Evolutionary conservation across 2,888 invertebrate genomes (phyloP).

Genomic region (Lysandra coridon): DNA sequence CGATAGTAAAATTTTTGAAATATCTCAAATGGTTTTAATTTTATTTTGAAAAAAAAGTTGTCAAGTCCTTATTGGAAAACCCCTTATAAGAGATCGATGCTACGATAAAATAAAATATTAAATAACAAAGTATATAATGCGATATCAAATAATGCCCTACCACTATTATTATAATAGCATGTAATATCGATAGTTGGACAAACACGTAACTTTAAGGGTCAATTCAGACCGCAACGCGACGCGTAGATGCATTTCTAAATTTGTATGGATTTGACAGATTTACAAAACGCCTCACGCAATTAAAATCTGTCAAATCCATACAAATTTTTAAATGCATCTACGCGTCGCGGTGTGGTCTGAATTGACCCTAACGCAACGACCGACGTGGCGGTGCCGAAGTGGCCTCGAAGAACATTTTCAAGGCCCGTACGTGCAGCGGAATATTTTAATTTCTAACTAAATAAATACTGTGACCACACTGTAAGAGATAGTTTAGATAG

Average conservation of each 20-base stretch:
- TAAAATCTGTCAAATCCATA: too few relatives aligned
- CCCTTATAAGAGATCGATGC: too few relatives aligned
- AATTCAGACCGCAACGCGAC: too few relatives aligned
- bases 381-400: neutral
- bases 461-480: conserved; percentile 22
- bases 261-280: too few relatives aligned
- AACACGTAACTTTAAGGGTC: neutral
- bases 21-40: too few relatives aligned
- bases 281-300: too few relatives aligned
- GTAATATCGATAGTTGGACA: neutral
- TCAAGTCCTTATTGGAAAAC: too few relatives aligned
- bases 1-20: too few relatives aligned
- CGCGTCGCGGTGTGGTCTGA: neutral
- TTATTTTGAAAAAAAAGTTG: too few relatives aligned
- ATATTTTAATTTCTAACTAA: conserved; percentile 24
- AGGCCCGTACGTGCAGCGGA: conserved; percentile 10
- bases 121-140: neutral
- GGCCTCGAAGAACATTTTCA: neutral
- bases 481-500: neutral
- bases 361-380: neutral
- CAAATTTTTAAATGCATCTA: too few relatives aligned
- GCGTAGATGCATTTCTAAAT: too few relatives aligned
- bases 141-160: neutral
- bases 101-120: too few relatives aligned
- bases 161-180: neutral